These are phyloP conservation scores for Epizoanthus illoricatus DNA, from an alignment of 92 coral and sea anemone genomes.

Conservation along the genomic window DNA sequence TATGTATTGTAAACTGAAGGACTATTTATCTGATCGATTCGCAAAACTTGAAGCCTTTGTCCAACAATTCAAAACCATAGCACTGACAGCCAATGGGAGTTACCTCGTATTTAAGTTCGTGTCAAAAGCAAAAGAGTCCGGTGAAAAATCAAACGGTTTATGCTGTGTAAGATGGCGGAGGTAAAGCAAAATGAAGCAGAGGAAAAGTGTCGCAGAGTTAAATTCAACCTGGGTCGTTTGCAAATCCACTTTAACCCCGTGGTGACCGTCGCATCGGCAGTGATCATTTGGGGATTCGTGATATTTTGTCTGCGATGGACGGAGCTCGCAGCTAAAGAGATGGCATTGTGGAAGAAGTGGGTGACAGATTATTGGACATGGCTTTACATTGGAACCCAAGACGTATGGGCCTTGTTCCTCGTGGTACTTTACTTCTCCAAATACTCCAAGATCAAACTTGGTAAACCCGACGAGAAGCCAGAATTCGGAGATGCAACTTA, in stretches of 20 bases:
- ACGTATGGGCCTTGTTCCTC: neutral
- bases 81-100: no score
- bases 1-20: no score
- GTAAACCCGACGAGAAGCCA: neutral
- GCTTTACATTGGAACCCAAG: conserved; percentile 5
- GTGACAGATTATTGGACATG: neutral
- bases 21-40: no score
- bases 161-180: no score
- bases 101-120: no score
- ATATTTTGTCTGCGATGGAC: conserved; percentile 8
- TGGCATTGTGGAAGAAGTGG: neutral
- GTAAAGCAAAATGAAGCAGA: no score
- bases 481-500: neutral
- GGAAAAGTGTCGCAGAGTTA: neutral
- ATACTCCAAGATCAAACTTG: neutral
- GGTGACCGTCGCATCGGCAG: neutral
- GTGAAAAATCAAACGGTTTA: no score
- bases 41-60: no score
- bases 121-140: no score
- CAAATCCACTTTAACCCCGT: neutral
- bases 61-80: no score
- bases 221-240: neutral
- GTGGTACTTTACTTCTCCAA: neutral
- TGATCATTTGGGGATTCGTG: neutral
- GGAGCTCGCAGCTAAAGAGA: neutral